phyloP scores from a whole-genome alignment of 1,140 invertebrate species.

The Drosophila pseudoobscura region DNA sequence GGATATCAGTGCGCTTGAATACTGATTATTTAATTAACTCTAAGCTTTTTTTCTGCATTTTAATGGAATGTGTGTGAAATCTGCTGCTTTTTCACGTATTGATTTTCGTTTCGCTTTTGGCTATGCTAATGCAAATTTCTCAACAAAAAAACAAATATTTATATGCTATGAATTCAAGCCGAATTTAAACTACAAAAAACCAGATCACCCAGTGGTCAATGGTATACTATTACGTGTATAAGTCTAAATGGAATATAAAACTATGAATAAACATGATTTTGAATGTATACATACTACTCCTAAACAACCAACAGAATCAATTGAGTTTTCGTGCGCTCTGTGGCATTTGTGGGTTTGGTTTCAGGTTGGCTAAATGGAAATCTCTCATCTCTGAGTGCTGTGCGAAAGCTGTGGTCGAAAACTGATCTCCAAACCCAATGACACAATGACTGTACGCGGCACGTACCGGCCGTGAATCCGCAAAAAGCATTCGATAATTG shows the following conservation, averaged over 20 bases:
- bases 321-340: conserved; percentile 5
- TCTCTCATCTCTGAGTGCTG: neutral
- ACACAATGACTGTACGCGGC: conserved; percentile 4
- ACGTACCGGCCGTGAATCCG: conserved; percentile 18
- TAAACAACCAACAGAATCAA: neutral
- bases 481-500: conserved; percentile 22
- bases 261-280: conserved; percentile 71
- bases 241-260: conserved; percentile 47
- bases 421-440: too few relatives aligned
- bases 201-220: conserved; percentile 58
- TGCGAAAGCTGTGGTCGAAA: too few relatives aligned
- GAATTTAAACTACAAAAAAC: conserved; percentile 62
- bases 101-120: conserved; percentile 8
- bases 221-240: conserved; percentile 78
- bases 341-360: neutral
- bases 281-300: conserved; percentile 43
- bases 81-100: neutral
- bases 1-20: conserved; percentile 22
- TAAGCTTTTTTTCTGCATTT: conserved; percentile 43
- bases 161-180: conserved; percentile 51
- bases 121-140: conserved; percentile 27
- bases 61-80: conserved; percentile 26
- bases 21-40: conserved; percentile 28
- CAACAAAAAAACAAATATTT: neutral
- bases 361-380: conserved; percentile 4